Percentiles rank a stretch among this genome's conserved stretches.
Evolutionary conservation across 2,797 vertebrate genomes (phyloP).

Genomic region (Tiaroga cobitis): DNA sequence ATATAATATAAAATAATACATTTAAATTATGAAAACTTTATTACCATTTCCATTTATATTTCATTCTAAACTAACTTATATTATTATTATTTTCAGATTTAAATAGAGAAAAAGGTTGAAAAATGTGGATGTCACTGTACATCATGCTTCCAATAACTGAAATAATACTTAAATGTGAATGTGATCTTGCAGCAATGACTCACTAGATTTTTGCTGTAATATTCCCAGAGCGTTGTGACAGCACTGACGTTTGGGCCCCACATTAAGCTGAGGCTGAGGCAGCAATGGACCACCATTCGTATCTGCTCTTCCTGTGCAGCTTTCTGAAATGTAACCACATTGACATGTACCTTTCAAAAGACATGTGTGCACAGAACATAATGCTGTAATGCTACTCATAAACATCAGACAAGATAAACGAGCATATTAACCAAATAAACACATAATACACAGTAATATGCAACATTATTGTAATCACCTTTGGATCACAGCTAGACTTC

Average conservation of each 20-base stretch:
- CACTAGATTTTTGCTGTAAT: constrained; percentile 94
- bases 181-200: constrained; percentile 58
- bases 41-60: background rate
- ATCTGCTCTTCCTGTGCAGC: constrained; percentile 86
- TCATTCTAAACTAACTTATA: background rate
- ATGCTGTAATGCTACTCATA: background rate
- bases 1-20: background rate
- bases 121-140: background rate
- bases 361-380: constrained; percentile 21
- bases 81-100: background rate
- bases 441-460: constrained; percentile 18
- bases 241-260: constrained; percentile 86
- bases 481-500: constrained; percentile 82
- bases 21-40: background rate
- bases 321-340: constrained; percentile 69
- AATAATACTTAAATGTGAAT: background rate
- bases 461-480: constrained; percentile 74
- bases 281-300: constrained; percentile 92
- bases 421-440: constrained; percentile 33
- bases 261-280: constrained; percentile 85
- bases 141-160: background rate
- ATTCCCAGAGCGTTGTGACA: constrained; percentile 91
- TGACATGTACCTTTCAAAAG: constrained; percentile 13
- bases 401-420: constrained; percentile 33
- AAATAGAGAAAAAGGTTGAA: background rate